Evolutionary conservation across 2,888 invertebrate genomes (phyloP).

Genomic region (Apotomis betuletana): DNA sequence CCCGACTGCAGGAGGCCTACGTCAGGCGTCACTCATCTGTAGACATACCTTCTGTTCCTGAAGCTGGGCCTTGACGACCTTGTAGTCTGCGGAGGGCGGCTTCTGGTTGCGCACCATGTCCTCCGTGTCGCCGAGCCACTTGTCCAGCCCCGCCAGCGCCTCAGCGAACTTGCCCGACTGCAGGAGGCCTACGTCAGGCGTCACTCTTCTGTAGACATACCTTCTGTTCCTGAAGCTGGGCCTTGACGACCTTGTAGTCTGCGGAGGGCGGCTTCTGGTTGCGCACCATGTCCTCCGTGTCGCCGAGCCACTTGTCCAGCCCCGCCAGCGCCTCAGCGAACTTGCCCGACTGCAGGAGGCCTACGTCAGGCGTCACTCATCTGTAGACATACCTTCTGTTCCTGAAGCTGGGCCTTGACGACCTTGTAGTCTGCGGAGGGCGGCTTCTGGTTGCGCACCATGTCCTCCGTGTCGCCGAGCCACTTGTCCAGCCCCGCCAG

Average conservation of each 20-base stretch:
- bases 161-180: conserved; percentile 99
- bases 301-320: conserved; percentile 97
- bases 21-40: conserved; percentile 93
- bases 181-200: conserved; percentile 93
- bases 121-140: conserved; percentile 98
- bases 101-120: conserved; percentile 98
- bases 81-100: conserved; percentile 98
- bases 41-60: too few relatives aligned
- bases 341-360: conserved; percentile 96
- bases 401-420: conserved; percentile 98
- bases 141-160: conserved; percentile 95
- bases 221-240: conserved; percentile 98
- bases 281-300: conserved; percentile 98
- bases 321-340: conserved; percentile 98
- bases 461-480: conserved; percentile 98
- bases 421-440: conserved; percentile 99
- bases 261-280: conserved; percentile 98
- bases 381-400: too few relatives aligned
- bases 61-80: conserved; percentile 98
- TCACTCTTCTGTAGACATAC: too few relatives aligned
- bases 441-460: conserved; percentile 98
- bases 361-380: conserved; percentile 95
- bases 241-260: conserved; percentile 99
- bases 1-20: conserved; percentile 97
- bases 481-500: conserved; percentile 96